Percentiles rank a stretch among this genome's conserved stretches.
Conservation (phyloP, 2,113 vertebrate species). For the Shinisaurus crocodilurus region DNA sequence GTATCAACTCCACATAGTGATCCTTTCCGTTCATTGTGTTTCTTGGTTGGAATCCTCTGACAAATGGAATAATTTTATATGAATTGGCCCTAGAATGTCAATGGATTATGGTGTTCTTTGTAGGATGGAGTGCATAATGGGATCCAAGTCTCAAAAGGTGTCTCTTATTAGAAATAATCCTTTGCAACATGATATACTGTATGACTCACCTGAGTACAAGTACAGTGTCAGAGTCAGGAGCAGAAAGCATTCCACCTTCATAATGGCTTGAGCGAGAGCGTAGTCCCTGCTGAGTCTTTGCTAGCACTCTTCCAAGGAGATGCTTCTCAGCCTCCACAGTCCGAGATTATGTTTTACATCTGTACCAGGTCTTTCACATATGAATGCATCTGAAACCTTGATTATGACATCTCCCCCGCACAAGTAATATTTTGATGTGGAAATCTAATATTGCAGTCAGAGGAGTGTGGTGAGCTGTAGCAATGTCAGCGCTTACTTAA, state of each 20-base stretch:
- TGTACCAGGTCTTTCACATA: background rate
- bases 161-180: background rate
- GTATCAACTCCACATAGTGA: too few relatives aligned
- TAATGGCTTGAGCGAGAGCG: background rate
- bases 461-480: background rate
- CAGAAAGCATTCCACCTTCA: background rate
- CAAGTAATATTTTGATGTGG: background rate
- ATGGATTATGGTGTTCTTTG: background rate
- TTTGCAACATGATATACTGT: background rate
- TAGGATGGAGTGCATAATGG: background rate
- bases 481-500: background rate
- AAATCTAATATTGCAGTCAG: background rate
- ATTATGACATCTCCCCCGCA: background rate
- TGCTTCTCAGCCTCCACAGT: background rate
- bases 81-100: too few relatives aligned
- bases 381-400: background rate
- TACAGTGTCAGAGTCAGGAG: background rate
- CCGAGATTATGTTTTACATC: background rate
- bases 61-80: too few relatives aligned
- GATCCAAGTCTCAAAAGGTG: background rate
- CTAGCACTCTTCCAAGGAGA: background rate
- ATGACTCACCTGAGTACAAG: background rate
- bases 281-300: background rate
- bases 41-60: too few relatives aligned
- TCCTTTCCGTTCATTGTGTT: too few relatives aligned